Conservation (phyloP, 2,888 invertebrate species). For the Ommatoiulus sabulosus region DNA sequence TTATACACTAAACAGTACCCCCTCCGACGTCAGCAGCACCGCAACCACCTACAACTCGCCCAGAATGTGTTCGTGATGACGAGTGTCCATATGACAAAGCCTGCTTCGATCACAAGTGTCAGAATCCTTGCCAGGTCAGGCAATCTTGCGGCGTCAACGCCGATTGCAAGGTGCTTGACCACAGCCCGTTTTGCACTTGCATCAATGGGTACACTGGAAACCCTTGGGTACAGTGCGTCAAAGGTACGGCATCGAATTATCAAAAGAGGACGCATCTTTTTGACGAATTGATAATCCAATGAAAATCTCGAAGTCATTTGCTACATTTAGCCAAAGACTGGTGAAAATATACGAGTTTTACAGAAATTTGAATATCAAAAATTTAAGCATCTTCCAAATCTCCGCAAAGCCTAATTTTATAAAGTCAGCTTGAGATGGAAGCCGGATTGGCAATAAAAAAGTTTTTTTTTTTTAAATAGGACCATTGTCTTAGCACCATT, state of each 20-base stretch:
- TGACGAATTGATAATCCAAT: too few relatives aligned
- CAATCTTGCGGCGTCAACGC: constrained; percentile 87
- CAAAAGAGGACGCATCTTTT: too few relatives aligned
- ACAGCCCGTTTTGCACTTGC: constrained; percentile 79
- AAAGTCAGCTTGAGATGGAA: too few relatives aligned
- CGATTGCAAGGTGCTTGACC: constrained; percentile 79
- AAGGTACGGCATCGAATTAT: constrained; percentile 55
- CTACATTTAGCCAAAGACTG: too few relatives aligned
- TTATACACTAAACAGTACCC: not conserved
- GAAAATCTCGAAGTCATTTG: too few relatives aligned
- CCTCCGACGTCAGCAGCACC: constrained; percentile 37
- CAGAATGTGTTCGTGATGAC: constrained; percentile 58
- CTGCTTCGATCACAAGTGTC: constrained; percentile 86
- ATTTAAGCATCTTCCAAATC: too few relatives aligned
- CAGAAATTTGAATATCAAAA: too few relatives aligned
- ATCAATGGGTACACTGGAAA: constrained; percentile 74
- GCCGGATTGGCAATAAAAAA: too few relatives aligned
- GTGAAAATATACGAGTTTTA: too few relatives aligned
- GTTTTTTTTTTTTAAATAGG: too few relatives aligned
- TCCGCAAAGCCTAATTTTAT: too few relatives aligned
- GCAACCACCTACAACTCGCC: constrained; percentile 55
- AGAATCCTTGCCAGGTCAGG: constrained; percentile 76
- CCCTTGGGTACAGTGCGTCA: constrained; percentile 61
- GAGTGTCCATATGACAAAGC: constrained; percentile 73
- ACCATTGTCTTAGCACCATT: too few relatives aligned